Evolutionary conservation across 64 coral and sea anemone species (phyloP).

Genomic region (Cladopsammia gracilis): DNA sequence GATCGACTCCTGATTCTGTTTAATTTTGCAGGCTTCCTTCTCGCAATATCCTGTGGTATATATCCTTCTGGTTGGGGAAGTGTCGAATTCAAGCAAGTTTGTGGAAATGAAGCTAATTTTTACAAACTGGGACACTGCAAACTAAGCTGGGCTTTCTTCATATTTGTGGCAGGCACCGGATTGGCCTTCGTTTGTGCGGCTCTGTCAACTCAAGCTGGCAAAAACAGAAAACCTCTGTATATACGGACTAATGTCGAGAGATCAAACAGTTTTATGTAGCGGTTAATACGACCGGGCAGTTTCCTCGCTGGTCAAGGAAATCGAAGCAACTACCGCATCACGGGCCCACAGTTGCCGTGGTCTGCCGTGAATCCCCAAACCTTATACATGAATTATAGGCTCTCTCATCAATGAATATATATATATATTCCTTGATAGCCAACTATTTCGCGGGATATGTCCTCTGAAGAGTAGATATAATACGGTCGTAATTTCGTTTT

Average conservation of each 20-base stretch:
- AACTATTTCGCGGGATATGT: no score
- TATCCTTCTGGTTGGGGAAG: conserved; percentile 77
- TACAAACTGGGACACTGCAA: conserved; percentile 66
- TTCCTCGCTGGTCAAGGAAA: no score
- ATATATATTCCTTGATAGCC: no score
- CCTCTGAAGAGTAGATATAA: no score
- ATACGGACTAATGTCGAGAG: neutral
- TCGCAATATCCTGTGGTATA: conserved; percentile 41
- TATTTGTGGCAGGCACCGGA: conserved; percentile 37
- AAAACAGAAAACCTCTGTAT: neutral
- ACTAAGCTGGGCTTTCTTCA: conserved; percentile 73
- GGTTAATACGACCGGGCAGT: neutral
- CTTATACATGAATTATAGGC: no score
- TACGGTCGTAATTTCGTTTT: no score
- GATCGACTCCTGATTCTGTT: neutral
- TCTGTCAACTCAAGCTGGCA: conserved; percentile 14
- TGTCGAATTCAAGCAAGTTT: conserved; percentile 68
- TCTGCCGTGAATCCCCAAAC: no score
- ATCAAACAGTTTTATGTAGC: conserved; percentile 8
- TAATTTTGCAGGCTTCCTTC: conserved; percentile 53
- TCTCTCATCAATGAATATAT: no score
- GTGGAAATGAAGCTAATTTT: conserved; percentile 50
- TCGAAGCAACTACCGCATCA: no score
- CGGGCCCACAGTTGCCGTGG: no score
- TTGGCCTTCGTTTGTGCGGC: conserved; percentile 58